These are phyloP conservation scores for Falco rusticolus DNA, from an alignment of 2,797 vertebrate genomes.

Conservation along the genomic window DNA sequence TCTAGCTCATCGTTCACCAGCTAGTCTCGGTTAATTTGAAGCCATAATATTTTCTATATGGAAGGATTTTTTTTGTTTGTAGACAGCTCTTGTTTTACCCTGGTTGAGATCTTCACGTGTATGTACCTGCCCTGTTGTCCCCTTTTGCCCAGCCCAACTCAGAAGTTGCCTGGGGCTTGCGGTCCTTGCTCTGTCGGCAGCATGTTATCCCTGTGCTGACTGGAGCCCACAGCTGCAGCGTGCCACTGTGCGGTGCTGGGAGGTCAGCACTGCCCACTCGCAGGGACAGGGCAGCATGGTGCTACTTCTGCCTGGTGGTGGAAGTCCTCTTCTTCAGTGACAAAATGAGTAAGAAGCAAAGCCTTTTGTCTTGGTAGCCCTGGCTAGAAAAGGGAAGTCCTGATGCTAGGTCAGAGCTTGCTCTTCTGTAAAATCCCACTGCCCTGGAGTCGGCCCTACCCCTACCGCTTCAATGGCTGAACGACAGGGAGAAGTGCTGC, in stretches of 20 bases:
- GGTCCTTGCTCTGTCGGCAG: neutral
- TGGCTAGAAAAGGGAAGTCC: neutral
- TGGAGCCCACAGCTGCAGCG: neutral
- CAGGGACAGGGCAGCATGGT: neutral
- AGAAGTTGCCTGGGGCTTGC: neutral
- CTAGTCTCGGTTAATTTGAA: constrained; percentile 41
- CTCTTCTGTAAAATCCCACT: neutral
- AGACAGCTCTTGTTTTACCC: neutral
- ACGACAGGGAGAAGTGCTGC: neutral
- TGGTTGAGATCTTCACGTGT: neutral
- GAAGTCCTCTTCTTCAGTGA: neutral
- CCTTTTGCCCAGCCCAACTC: neutral
- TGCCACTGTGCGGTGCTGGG: neutral
- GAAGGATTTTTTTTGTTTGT: neutral
- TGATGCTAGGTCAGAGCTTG: neutral
- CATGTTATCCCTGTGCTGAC: fast-evolving
- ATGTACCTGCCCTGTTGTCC: neutral
- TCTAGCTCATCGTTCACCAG: constrained; percentile 7
- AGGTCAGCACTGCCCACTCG: fast-evolving
- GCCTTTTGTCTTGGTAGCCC: neutral
- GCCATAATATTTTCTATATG: constrained; percentile 38
- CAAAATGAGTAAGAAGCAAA: neutral
- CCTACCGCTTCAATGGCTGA: neutral
- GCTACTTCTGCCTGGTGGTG: neutral
- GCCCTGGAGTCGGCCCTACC: neutral